phyloP scores from a whole-genome alignment of 2,888 invertebrate species.

The Morpho achilles region DNA sequence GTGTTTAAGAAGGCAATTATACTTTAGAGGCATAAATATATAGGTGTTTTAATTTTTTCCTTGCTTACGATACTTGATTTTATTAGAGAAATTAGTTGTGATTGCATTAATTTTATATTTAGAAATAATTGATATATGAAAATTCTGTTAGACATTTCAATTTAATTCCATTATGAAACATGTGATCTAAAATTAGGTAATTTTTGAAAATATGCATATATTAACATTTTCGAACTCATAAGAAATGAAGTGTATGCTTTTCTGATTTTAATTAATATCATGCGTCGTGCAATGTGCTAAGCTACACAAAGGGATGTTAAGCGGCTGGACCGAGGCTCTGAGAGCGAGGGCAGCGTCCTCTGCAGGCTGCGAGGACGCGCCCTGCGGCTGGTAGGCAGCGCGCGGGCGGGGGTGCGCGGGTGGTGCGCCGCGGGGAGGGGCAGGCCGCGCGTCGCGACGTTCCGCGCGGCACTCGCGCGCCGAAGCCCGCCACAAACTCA shows the following conservation, averaged over 20 bases:
- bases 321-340: constrained; percentile 24
- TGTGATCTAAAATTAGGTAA: too few relatives aligned
- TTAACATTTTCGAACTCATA: too few relatives aligned
- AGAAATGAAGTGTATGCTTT: not conserved
- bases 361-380: constrained; percentile 42
- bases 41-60: too few relatives aligned
- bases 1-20: too few relatives aligned
- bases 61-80: too few relatives aligned
- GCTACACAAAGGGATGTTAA: constrained; percentile 45
- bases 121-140: too few relatives aligned
- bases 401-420: constrained; percentile 21
- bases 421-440: constrained; percentile 16
- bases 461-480: constrained; percentile 60
- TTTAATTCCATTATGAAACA: too few relatives aligned
- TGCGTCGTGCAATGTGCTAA: constrained; percentile 26
- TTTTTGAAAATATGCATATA: too few relatives aligned
- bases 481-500: constrained; percentile 51
- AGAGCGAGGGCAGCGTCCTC: constrained; percentile 65
- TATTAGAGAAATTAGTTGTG: too few relatives aligned
- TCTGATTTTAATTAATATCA: constrained; percentile 11
- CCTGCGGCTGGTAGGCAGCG: constrained; percentile 22
- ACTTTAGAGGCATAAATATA: too few relatives aligned
- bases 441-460: constrained; percentile 20
- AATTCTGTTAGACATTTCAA: too few relatives aligned
- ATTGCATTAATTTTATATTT: too few relatives aligned